Conservation (phyloP, 2,113 vertebrate species). For the Seriola rivoliana region DNA sequence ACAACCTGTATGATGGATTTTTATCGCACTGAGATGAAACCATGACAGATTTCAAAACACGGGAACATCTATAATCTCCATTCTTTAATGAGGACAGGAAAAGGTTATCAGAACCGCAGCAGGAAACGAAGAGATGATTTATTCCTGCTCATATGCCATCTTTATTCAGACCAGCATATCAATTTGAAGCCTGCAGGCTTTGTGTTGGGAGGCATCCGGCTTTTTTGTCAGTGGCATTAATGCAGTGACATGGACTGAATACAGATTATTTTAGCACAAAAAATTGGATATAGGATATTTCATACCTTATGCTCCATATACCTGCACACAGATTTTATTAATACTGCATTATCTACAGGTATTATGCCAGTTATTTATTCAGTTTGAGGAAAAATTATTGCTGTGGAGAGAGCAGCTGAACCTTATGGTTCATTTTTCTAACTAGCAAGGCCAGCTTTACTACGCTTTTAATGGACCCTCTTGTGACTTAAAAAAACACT, state of each 20-base stretch:
- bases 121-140: constrained; percentile 8
- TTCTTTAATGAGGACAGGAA: constrained; percentile 56
- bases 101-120: constrained; percentile 55
- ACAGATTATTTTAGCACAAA: neutral
- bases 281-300: neutral
- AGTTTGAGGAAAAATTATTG: neutral
- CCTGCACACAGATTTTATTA: neutral
- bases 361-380: neutral
- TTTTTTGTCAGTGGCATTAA: constrained; percentile 33
- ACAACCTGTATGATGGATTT: constrained; percentile 10
- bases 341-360: neutral
- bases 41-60: constrained; percentile 1
- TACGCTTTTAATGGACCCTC: too few relatives aligned
- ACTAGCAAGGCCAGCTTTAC: too few relatives aligned
- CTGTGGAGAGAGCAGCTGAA: neutral
- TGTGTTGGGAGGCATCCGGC: constrained; percentile 6
- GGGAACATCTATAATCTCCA: constrained; percentile 39
- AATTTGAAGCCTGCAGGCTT: constrained; percentile 32
- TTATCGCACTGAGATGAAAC: constrained; percentile 33
- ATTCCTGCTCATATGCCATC: constrained; percentile 4
- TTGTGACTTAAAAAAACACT: too few relatives aligned
- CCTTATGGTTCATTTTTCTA: too few relatives aligned
- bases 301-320: neutral
- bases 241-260: neutral
- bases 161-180: constrained; percentile 21